Conservation (phyloP, 2,113 vertebrate species). For the Eira barbara region DNA sequence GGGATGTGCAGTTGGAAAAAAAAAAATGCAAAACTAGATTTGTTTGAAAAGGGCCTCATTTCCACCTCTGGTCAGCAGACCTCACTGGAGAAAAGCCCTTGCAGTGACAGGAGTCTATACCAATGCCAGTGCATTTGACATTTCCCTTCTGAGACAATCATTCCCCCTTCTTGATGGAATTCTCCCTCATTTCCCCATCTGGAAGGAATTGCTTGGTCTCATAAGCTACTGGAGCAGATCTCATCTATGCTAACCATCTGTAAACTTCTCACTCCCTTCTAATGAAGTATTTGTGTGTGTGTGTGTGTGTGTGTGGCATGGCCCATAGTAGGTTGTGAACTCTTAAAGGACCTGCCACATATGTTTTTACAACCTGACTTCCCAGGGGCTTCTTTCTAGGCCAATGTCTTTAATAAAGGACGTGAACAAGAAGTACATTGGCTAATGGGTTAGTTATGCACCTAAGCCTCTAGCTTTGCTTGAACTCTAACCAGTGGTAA, state of each 20-base stretch:
- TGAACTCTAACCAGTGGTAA: background rate
- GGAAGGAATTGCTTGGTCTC: background rate
- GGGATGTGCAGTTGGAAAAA: background rate
- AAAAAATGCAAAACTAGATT: background rate
- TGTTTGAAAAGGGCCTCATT: background rate
- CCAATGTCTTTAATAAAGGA: background rate
- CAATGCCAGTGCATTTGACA: background rate
- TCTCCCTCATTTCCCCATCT: background rate
- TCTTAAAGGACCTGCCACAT: background rate
- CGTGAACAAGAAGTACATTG: background rate
- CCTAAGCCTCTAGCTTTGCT: background rate
- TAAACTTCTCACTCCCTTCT: background rate
- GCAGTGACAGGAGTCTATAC: background rate
- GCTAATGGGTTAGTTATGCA: background rate
- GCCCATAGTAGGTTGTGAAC: background rate
- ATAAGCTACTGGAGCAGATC: background rate
- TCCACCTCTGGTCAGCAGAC: background rate
- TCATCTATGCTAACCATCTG: background rate
- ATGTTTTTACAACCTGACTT: background rate
- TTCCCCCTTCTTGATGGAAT: background rate
- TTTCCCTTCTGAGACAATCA: background rate
- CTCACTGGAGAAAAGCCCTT: background rate
- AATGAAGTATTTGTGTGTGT: background rate
- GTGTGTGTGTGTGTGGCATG: background rate
- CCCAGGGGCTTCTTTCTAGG: background rate